phyloP scores from a whole-genome alignment of 35 echinoderm and acorn worm species.

The Diadema setosum region DNA sequence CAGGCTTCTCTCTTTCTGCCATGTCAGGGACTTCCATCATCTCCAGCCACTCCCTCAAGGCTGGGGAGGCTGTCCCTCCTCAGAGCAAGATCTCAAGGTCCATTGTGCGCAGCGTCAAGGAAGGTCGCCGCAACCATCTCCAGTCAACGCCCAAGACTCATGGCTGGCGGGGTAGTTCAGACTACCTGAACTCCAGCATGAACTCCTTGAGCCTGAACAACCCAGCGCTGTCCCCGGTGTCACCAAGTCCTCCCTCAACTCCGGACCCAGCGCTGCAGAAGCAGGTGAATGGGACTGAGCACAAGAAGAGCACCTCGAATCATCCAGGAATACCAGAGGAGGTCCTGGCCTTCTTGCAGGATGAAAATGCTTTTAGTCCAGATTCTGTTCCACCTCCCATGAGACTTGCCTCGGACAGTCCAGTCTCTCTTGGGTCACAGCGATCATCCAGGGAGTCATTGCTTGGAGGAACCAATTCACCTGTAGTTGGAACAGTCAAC shows the following conservation, averaged over 20 bases:
- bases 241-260: not conserved
- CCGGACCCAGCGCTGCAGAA: not conserved
- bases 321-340: not conserved
- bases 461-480: conserved; percentile 18
- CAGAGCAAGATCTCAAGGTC: conserved; percentile 41
- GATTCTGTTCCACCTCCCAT: not conserved
- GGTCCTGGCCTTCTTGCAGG: conserved; percentile 2
- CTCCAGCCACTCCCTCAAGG: conserved; percentile 88
- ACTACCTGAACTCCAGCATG: not conserved
- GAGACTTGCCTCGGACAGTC: not conserved
- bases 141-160: conserved; percentile 1
- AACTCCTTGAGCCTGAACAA: not conserved
- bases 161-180: not conserved
- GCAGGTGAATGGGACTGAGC: not conserved
- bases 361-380: conserved; percentile 14
- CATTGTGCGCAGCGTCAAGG: conserved; percentile 35
- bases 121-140: conserved; percentile 4
- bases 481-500: conserved; percentile 46
- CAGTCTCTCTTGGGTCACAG: not conserved
- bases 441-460: conserved; percentile 54
- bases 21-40: conserved; percentile 89
- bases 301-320: not conserved
- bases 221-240: not conserved
- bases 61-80: not conserved
- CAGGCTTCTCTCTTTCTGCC: conserved; percentile 78